These are phyloP conservation scores for Branchipolynoe longqiensis DNA, from an alignment of 2,888 invertebrate species.

Conservation along the genomic window DNA sequence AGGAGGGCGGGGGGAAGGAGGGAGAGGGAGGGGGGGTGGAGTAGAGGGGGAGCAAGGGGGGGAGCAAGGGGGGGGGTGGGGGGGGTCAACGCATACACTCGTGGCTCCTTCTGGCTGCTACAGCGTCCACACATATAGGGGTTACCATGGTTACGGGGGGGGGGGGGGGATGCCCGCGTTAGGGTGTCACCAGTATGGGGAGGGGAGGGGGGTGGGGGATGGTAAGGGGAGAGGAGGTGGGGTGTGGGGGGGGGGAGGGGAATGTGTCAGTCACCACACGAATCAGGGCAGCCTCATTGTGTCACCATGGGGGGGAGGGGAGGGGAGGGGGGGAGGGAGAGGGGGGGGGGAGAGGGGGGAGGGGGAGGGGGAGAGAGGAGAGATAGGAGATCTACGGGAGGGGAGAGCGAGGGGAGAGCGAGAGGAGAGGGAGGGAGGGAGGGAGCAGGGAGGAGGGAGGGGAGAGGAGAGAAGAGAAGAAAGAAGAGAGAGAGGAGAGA, in stretches of 20 bases:
- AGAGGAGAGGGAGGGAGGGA: neutral
- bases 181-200: neutral
- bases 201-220: neutral
- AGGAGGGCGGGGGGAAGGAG: neutral
- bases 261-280: too few relatives aligned
- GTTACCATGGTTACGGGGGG: neutral
- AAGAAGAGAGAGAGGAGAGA: too few relatives aligned
- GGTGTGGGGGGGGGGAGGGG: neutral
- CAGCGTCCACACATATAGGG: neutral
- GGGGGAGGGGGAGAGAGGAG: neutral
- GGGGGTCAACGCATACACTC: too few relatives aligned
- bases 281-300: too few relatives aligned
- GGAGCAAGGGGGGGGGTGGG: too few relatives aligned
- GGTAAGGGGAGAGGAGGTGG: neutral
- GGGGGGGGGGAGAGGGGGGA: too few relatives aligned
- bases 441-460: neutral
- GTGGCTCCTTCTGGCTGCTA: too few relatives aligned
- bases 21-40: too few relatives aligned
- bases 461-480: neutral
- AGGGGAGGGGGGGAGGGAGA: too few relatives aligned
- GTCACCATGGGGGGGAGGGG: neutral
- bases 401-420: neutral
- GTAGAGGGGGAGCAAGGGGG: too few relatives aligned
- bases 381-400: neutral
- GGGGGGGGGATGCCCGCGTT: neutral